Conservation (phyloP, 2,888 invertebrate species). For the Chrysotoxum bicinctum region DNA sequence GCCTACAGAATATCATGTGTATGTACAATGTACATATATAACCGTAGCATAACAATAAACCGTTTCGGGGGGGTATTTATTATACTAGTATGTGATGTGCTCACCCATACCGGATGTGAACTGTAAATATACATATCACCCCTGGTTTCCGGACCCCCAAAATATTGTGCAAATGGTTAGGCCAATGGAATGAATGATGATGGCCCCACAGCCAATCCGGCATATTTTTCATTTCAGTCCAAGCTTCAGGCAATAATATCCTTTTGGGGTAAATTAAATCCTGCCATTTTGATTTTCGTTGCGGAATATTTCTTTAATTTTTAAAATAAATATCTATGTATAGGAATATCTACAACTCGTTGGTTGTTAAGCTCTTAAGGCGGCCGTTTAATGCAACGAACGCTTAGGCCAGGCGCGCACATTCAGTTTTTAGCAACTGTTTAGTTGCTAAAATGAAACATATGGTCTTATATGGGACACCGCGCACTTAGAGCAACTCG, state of each 20-base stretch:
- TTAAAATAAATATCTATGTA: neutral
- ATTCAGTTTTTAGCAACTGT: no score
- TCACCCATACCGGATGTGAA: slow-evolving; percentile 41
- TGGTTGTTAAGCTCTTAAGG: no score
- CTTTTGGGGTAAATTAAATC: neutral
- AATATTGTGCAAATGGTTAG: neutral
- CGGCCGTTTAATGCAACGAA: no score
- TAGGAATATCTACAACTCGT: no score
- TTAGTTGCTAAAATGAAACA: no score
- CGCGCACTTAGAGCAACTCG: no score
- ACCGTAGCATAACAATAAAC: neutral
- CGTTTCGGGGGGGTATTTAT: slow-evolving; percentile 5
- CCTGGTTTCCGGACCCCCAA: slow-evolving; percentile 11
- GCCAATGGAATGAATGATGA: slow-evolving; percentile 17
- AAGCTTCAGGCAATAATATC: slow-evolving; percentile 6
- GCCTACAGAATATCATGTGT: neutral
- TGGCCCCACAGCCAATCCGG: neutral
- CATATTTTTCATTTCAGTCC: slow-evolving; percentile 47
- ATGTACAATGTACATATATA: neutral
- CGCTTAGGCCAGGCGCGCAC: no score
- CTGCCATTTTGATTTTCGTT: neutral
- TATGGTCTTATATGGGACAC: no score
- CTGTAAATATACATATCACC: slow-evolving; percentile 49
- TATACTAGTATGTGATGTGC: neutral
- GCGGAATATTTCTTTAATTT: neutral